Evolutionary conservation across 2,113 vertebrate species (phyloP), one percentile per base, ranked within the genome.

Genomic region (Pachypanchax playfairii): DNA sequence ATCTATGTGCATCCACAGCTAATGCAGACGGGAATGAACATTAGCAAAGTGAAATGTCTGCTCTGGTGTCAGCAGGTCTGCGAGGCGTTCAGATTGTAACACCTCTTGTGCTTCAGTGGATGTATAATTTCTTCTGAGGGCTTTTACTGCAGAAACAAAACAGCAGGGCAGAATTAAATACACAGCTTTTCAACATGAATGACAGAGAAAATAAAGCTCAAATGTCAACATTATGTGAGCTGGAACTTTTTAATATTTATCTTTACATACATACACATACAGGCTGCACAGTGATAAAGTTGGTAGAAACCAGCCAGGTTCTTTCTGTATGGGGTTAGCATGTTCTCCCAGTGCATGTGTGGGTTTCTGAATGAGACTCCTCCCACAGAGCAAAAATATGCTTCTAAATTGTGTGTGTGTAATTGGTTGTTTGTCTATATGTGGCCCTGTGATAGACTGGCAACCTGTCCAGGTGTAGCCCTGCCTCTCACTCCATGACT

Each of bases 61-160:
- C 18, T n/a, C 48, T 31, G 54, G 25, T 22, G 42, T 44, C 28
- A 31, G 26, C 31, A 53, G 13, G 15, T 48, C 56, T 53, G 33
- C 17, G 26, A 50, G 29, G 52, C 41, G 36, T 26, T 26, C 44
- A 29, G 28, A 10, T 18, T 42, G 39, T 9, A 18, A 4, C 26
- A 14, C n/a, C 28, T 31, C n/a, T 6, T 14, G n/a, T 31, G 48
- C 48, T 33, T 21, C 18, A 51, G 26, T 29, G 25, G 28, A 33
- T 18, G 6, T n/a, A 4, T 47, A 47, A 47, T 49, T 12, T 11
- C 8, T 49, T 49, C 25, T 29, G 6, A 18, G 2, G 18, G n/a
- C n/a, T 51, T 51, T 33, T 18, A 33, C 28, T 51, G 48, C 29
- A n/a, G 5, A 33, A 13, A 51, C 10, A 49, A 12, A 12, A 29